Conservation (phyloP, 1,140 invertebrate species). For the Amyelois transitella region DNA sequence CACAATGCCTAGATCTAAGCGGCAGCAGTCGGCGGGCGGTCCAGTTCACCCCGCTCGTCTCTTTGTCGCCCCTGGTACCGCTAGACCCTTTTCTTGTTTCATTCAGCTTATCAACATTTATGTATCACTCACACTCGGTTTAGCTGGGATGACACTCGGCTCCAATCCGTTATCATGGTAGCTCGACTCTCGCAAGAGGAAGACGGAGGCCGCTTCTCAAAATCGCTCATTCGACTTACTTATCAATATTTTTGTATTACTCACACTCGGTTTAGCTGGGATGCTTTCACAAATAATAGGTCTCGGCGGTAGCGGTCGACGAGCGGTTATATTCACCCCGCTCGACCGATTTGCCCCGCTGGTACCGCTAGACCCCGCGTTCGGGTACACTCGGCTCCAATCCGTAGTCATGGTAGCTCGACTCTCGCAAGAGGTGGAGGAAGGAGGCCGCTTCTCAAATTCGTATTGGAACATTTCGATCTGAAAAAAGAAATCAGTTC, state of each 20-base stretch:
- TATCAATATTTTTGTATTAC: too few relatives aligned
- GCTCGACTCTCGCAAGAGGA: constrained; percentile 31
- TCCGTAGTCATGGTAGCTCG: constrained; percentile 24
- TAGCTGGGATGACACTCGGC: too few relatives aligned
- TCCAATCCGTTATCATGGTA: constrained; percentile 26
- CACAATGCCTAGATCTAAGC: constrained; percentile 36
- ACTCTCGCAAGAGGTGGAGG: constrained; percentile 28
- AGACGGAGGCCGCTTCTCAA: constrained; percentile 43
- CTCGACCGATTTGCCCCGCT: background rate
- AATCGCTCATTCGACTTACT: too few relatives aligned
- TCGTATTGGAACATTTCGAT: constrained; percentile 55
- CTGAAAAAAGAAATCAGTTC: constrained; percentile 13
- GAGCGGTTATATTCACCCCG: constrained; percentile 16
- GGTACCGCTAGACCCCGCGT: background rate
- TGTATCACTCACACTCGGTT: too few relatives aligned
- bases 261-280: constrained; percentile 44
- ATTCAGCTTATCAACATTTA: too few relatives aligned
- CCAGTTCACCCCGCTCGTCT: constrained; percentile 1
- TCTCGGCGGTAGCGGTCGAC: constrained; percentile 41
- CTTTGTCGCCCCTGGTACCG: background rate
- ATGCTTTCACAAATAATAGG: constrained; percentile 30
- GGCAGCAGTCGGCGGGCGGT: constrained; percentile 38
- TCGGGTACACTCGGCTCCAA: constrained; percentile 23
- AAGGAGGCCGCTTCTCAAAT: constrained; percentile 44
- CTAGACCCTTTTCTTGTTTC: constrained; percentile 9